phyloP scores from a whole-genome alignment of 2,797 vertebrate species.

The Chelidonichthys spinosus region DNA sequence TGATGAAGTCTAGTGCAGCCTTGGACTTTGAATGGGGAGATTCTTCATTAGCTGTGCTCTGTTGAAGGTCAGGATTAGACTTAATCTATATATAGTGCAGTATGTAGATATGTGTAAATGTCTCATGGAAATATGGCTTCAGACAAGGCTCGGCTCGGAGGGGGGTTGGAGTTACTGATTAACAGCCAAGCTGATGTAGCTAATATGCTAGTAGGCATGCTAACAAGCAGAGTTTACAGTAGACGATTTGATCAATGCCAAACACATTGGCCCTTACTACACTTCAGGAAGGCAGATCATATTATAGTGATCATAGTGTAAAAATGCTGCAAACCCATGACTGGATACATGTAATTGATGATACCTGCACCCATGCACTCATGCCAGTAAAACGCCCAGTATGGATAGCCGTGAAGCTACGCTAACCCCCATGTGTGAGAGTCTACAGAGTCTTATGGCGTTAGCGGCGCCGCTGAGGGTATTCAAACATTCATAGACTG shows the following conservation, averaged over 20 bases:
- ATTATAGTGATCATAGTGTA: conserved; percentile 3
- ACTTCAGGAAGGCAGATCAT: conserved; percentile 19
- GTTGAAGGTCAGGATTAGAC: conserved; percentile 14
- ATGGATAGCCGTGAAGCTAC: conserved; percentile 22
- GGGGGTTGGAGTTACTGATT: background rate
- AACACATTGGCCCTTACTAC: background rate
- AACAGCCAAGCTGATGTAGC: background rate
- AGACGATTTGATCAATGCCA: background rate
- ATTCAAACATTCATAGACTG: conserved; percentile 72
- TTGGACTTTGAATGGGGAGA: conserved; percentile 1
- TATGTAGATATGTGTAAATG: background rate
- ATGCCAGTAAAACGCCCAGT: conserved; percentile 5
- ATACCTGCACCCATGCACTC: background rate
- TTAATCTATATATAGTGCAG: conserved; percentile 3
- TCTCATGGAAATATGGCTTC: conserved; percentile 8
- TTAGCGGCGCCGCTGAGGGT: conserved; percentile 59
- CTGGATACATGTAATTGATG: conserved; percentile 36
- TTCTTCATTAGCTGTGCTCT: conserved; percentile 22
- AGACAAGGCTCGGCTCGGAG: conserved; percentile 4
- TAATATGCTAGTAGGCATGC: background rate
- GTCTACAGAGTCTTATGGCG: conserved; percentile 64
- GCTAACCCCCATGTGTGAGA: conserved; percentile 38
- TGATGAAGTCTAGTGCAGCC: background rate
- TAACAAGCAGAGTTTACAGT: background rate
- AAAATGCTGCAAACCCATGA: conserved; percentile 49